A percentile compares a stretch with the other conserved stretches of the same genome.
phyloP scores from a whole-genome alignment of 2,888 invertebrate genomes.

The Microplitis deprimator region DNA sequence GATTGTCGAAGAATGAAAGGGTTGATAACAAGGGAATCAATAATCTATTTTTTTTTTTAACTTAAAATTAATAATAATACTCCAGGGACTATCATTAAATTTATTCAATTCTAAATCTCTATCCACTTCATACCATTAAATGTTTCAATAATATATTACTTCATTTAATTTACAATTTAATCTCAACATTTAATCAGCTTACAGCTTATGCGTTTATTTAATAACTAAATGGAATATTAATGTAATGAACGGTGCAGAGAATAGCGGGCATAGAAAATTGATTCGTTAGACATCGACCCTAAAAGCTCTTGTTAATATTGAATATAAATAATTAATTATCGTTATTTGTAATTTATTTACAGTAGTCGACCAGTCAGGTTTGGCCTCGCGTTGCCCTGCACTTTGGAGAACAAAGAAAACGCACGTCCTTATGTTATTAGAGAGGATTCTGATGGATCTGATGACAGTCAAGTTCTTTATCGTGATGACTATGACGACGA shows the following conservation, averaged over 20 bases:
- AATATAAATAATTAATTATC: not conserved
- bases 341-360: constrained; percentile 58
- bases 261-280: constrained; percentile 58
- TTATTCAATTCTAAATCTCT: constrained; percentile 38
- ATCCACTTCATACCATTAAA: constrained; percentile 44
- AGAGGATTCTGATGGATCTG: constrained; percentile 77
- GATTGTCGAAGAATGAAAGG: not conserved
- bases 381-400: constrained; percentile 80
- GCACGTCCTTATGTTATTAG: constrained; percentile 83
- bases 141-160: constrained; percentile 37
- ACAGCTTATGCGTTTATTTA: not conserved
- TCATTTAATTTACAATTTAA: too few species aligned
- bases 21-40: constrained; percentile 35
- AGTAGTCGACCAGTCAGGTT: constrained; percentile 87
- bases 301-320: not conserved
- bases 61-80: not conserved
- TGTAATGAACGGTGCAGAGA: too few species aligned
- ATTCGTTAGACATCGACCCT: constrained; percentile 59
- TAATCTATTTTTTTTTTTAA: constrained; percentile 17
- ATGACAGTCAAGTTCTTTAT: constrained; percentile 79
- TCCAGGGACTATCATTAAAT: constrained; percentile 44
- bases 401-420: constrained; percentile 90
- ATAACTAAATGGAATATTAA: too few species aligned
- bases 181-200: not conserved
- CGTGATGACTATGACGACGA: constrained; percentile 80